Percentiles rank a stretch among this genome's conserved stretches.
phyloP scores from a whole-genome alignment of 2,888 invertebrate genomes.

The Labia minor region DNA sequence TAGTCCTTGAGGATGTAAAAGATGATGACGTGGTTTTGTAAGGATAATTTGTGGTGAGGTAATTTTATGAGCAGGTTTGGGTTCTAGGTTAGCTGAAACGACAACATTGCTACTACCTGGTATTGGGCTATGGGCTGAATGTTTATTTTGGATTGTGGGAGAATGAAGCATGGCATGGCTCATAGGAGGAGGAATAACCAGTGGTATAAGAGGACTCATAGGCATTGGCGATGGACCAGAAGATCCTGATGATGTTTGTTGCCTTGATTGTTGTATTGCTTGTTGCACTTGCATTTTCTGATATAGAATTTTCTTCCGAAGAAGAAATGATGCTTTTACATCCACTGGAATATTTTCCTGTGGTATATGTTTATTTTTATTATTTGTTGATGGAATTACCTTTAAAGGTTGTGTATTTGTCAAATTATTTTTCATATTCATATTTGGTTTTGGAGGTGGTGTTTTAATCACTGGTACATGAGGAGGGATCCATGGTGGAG shows the following conservation, averaged over 20 bases:
- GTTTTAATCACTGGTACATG: not conserved
- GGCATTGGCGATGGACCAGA: not conserved
- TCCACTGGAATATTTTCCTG: not conserved
- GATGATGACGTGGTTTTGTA: not conserved
- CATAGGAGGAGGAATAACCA: not conserved
- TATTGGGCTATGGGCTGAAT: not conserved
- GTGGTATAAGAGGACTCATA: not conserved
- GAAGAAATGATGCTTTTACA: not conserved
- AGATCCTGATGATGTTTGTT: not conserved
- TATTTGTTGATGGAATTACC: not conserved
- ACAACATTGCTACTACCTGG: not conserved
- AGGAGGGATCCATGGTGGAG: not conserved
- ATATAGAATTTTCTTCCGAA: too few species aligned
- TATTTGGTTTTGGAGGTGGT: not conserved
- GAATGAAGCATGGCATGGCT: not conserved
- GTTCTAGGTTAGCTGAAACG: not conserved
- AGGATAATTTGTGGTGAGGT: not conserved
- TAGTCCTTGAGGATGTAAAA: not conserved
- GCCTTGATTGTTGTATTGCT: not conserved
- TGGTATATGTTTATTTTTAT: not conserved
- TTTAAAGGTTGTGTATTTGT: not conserved
- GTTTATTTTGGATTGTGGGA: not conserved
- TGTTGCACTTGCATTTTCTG: not conserved
- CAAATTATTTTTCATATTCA: not conserved
- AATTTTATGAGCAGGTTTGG: not conserved